phyloP scores from a whole-genome alignment of 2,113 vertebrate species.

The Apteryx mantelli region DNA sequence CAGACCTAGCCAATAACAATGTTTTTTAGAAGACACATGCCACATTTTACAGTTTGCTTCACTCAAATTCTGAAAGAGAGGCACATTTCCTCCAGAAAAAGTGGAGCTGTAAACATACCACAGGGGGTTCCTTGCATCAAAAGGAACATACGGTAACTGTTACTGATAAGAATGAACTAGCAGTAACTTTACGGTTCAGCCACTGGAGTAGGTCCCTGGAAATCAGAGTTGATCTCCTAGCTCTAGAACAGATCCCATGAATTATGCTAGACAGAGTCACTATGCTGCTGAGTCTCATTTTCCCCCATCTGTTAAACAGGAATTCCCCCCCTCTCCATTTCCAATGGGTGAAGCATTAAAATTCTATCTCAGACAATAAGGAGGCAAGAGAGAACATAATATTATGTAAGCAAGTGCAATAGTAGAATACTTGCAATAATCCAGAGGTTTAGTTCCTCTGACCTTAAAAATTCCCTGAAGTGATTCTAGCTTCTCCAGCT shows the following conservation, averaged over 20 bases:
- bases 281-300: neutral
- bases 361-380: neutral
- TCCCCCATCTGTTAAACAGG: neutral
- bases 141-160: neutral
- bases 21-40: neutral
- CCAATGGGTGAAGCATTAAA: neutral
- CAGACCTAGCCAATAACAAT: neutral
- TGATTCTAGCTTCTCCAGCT: neutral
- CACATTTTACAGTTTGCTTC: neutral
- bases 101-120: neutral
- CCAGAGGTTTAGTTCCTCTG: neutral
- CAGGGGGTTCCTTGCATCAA: constrained; percentile 8
- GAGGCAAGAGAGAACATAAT: neutral
- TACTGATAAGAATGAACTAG: neutral
- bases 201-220: neutral
- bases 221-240: neutral
- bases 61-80: neutral
- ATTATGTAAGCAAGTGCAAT: fast-evolving
- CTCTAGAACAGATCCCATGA: neutral
- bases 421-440: neutral
- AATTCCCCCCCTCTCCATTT: neutral
- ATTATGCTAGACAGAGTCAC: neutral
- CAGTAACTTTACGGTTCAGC: neutral
- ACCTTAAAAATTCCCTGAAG: neutral
- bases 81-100: neutral